Evolutionary conservation across 2,113 vertebrate species (phyloP), one percentile per base, ranked within the genome.

Genomic region (Riparia riparia): DNA sequence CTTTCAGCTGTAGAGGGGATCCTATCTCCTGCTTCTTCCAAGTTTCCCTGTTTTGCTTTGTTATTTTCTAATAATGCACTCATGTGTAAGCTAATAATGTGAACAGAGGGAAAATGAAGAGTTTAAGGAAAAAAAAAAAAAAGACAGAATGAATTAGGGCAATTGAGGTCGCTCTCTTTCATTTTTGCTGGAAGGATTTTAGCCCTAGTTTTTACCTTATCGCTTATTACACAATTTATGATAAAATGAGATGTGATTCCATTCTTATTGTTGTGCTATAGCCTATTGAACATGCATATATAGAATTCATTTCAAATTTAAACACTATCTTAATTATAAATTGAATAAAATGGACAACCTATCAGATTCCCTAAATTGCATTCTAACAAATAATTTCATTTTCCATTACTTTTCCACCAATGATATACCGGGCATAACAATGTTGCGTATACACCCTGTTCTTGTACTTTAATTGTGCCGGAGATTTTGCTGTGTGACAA

Each of bases 121-220:
- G 97, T 98, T 97, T 97, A 89, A 37, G 37, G 96, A 97, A 96
- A 97, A 98, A 96, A 96, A 96, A 96, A 95, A 95, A 95, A 96
- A 95, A 95, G 81, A 97, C 97, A 97, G 98, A 98, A 98, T 98
- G 98, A 98, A 98, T 98, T 97, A 98, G 98, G 98, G 98, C 98
- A 98, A 98, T 99, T 98, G 98, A 98, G 99, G 99, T 99, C 98
- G 97, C 97, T 98, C 98, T 98, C 98, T 98, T 98, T 98, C 98
- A 98, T 98, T 98, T 99, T 98, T 98, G 98, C 98, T 98, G 98
- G 98, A 97, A 98, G 98, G 98, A 98, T 98, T 98, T 98, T 98
- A 98, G 98, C 96, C 98, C 98, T 98, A 98, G 98, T 99, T 99
- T 99, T 99, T 99, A 98, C 98, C 98, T 99, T 99, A 99, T 99